These are phyloP conservation scores for Aporrectodea caliginosa DNA, from an alignment of 1,140 invertebrate species.

Conservation along the genomic window DNA sequence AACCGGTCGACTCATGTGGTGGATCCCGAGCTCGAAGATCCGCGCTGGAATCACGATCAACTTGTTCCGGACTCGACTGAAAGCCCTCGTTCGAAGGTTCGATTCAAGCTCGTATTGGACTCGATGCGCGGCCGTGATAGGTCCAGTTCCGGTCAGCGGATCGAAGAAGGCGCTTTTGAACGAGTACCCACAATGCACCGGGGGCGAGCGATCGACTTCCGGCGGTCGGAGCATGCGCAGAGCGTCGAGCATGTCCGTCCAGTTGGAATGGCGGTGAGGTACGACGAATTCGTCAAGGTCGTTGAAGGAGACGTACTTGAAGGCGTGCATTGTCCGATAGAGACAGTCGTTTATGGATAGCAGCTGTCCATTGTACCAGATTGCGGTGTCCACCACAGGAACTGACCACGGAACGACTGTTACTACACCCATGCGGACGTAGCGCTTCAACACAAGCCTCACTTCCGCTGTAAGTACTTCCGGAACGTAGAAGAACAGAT, in stretches of 20 bases:
- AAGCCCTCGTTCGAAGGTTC: slow-evolving; percentile 20
- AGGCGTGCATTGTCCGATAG: slow-evolving; percentile 45
- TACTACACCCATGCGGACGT: slow-evolving; percentile 36
- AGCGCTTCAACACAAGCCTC: slow-evolving; percentile 39
- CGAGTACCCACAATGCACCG: slow-evolving; percentile 38
- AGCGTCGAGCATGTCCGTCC: slow-evolving; percentile 18
- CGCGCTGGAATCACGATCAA: slow-evolving; percentile 43
- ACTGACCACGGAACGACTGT: slow-evolving; percentile 42
- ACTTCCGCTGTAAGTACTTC: slow-evolving; percentile 38
- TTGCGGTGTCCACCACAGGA: slow-evolving; percentile 35
- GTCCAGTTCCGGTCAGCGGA: neutral
- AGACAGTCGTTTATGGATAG: slow-evolving; percentile 52
- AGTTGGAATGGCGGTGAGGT: slow-evolving; percentile 8
- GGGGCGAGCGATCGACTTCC: neutral
- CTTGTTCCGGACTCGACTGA: slow-evolving; percentile 44
- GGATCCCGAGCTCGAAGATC: slow-evolving; percentile 51
- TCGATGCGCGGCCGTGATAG: neutral
- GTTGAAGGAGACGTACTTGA: slow-evolving; percentile 47
- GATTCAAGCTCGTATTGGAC: slow-evolving; percentile 19
- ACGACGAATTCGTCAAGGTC: slow-evolving; percentile 51
- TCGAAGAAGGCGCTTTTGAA: slow-evolving; percentile 52
- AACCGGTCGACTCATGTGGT: slow-evolving; percentile 47
- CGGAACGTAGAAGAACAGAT: slow-evolving; percentile 48
- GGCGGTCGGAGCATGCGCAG: neutral
- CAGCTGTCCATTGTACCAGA: slow-evolving; percentile 54